A percentile compares a stretch with the other conserved stretches of the same genome.
phyloP scores from a whole-genome alignment of 1,140 invertebrate genomes.

The Drosophila orena region DNA sequence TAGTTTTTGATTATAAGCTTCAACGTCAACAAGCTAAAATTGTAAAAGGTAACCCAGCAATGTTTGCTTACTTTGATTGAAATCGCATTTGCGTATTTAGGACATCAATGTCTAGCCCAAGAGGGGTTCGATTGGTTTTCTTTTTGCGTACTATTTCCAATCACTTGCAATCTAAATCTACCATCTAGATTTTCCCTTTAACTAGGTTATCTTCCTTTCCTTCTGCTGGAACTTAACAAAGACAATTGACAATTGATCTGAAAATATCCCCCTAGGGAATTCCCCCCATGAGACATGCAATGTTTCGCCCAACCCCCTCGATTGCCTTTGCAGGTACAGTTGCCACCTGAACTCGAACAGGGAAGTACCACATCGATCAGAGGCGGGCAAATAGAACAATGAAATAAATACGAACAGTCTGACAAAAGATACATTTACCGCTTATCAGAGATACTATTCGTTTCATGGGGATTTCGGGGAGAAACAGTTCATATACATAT shows the following conservation, averaged over 20 bases:
- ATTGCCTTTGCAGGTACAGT: conserved; percentile 1
- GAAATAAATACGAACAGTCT: conserved; percentile 36
- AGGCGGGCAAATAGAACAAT: conserved; percentile 30
- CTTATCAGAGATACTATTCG: conserved; percentile 33
- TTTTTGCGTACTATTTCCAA: neutral
- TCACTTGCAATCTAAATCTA: neutral
- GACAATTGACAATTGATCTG: neutral
- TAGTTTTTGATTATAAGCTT: conserved; percentile 47
- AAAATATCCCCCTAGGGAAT: conserved; percentile 23
- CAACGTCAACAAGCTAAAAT: conserved; percentile 17
- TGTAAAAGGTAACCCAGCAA: neutral
- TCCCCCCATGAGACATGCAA: conserved; percentile 4
- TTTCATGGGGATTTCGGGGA: conserved; percentile 1
- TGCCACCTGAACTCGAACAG: conserved; percentile 20
- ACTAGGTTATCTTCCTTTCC: neutral
- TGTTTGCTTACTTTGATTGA: conserved; percentile 3
- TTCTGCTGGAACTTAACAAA: neutral
- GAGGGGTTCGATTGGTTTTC: neutral
- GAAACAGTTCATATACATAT: conserved; percentile 34
- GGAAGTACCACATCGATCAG: conserved; percentile 38
- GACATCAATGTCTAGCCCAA: conserved; percentile 1
- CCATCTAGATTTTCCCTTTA: neutral
- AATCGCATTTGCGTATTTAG: conserved; percentile 10
- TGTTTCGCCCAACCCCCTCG: neutral
- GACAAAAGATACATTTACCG: conserved; percentile 49